These are phyloP conservation scores for Tragelaphus buxtoni DNA, from an alignment of 2,113 vertebrate species.

Conservation along the genomic window DNA sequence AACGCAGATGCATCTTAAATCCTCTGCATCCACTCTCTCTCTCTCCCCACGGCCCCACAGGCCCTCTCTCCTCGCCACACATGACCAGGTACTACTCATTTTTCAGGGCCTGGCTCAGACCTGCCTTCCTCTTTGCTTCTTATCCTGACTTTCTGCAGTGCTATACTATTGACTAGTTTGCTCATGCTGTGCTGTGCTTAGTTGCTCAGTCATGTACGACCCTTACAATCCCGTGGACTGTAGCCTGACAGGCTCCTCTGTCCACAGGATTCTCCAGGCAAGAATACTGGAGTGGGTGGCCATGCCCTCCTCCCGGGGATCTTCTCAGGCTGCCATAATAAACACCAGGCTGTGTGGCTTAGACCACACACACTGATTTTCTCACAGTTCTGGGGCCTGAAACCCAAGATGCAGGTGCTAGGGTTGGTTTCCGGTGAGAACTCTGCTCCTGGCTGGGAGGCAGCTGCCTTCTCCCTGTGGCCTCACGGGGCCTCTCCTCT, in stretches of 20 bases:
- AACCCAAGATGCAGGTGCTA: neutral
- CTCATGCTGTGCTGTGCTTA: neutral
- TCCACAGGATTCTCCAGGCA: neutral
- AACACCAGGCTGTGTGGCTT: neutral
- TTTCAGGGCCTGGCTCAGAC: neutral
- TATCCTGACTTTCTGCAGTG: accelerated
- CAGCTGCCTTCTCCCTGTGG: neutral
- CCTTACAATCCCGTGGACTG: neutral
- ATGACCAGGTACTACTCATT: no score
- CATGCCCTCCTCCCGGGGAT: neutral
- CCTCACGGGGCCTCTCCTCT: neutral
- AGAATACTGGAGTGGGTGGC: neutral
- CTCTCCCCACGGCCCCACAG: accelerated
- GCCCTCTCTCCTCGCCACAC: neutral
- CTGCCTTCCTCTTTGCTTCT: neutral
- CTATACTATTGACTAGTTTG: no score
- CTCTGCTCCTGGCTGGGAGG: no score
- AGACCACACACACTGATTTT: neutral
- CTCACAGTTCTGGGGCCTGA: neutral
- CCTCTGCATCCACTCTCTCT: neutral
- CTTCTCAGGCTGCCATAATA: neutral
- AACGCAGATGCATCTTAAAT: neutral
- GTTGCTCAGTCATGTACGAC: accelerated
- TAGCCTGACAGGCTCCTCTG: neutral
- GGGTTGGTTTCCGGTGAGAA: neutral